Percentiles rank a stretch among this genome's conserved stretches.
These are phyloP conservation scores for Pristionchus pacificus DNA, from an alignment of 1,140 invertebrate species.

Conservation along the genomic window DNA sequence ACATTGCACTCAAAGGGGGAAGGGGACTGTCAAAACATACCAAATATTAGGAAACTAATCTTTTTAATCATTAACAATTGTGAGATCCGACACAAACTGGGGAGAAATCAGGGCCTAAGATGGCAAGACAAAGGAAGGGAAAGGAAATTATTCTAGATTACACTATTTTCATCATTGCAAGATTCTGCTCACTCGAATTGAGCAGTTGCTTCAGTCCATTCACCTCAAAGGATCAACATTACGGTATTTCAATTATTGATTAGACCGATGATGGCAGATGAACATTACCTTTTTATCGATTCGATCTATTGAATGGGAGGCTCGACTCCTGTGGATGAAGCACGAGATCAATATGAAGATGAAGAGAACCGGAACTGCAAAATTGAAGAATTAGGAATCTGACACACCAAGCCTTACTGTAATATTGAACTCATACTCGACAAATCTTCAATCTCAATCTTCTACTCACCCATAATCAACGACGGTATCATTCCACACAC, in stretches of 20 bases:
- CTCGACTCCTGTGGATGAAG: constrained; percentile 48
- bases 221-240: background rate
- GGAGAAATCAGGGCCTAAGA: too few species aligned
- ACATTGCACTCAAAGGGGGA: too few species aligned
- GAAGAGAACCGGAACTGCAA: constrained; percentile 53
- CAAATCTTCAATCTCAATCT: too few species aligned
- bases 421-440: too few species aligned
- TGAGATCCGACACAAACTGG: too few species aligned
- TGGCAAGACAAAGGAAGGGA: too few species aligned
- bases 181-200: background rate
- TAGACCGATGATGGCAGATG: constrained; percentile 15
- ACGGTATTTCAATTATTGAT: constrained; percentile 2
- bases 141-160: too few species aligned
- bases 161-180: background rate
- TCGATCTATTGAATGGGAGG: constrained; percentile 45
- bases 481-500: too few species aligned
- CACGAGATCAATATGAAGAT: constrained; percentile 53
- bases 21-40: too few species aligned
- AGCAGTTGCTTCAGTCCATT: background rate
- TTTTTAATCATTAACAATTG: too few species aligned
- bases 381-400: constrained; percentile 13
- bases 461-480: too few species aligned
- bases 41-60: too few species aligned
- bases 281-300: constrained; percentile 47
- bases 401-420: background rate